phyloP scores from a whole-genome alignment of 1,140 invertebrate species.

The Radopholus similis region DNA sequence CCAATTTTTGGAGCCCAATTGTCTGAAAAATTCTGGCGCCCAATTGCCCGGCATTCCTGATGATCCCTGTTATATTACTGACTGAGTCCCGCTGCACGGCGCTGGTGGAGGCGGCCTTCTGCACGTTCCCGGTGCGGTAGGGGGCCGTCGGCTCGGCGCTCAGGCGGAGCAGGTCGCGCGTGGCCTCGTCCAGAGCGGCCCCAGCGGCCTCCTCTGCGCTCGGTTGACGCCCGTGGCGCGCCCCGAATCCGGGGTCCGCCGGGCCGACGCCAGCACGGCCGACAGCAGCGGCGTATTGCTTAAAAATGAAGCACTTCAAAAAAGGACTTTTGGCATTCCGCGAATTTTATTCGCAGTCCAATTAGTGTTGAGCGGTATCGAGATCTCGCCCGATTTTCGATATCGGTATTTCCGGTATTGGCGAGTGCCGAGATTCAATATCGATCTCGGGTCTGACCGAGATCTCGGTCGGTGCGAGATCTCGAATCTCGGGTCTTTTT shows the following conservation, averaged over 20 bases:
- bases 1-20: not conserved
- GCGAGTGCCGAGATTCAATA: too few relatives aligned
- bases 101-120: constrained; percentile 40
- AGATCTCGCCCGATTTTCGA: too few relatives aligned
- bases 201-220: constrained; percentile 12
- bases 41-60: too few relatives aligned
- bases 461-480: too few relatives aligned
- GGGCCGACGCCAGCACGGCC: not conserved
- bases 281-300: not conserved
- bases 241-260: not conserved
- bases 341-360: not conserved
- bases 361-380: not conserved
- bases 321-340: not conserved
- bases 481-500: too few relatives aligned
- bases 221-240: not conserved
- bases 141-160: constrained; percentile 32
- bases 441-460: too few relatives aligned
- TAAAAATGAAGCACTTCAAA: not conserved
- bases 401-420: too few relatives aligned
- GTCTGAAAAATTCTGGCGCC: not conserved
- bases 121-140: constrained; percentile 29
- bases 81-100: constrained; percentile 24
- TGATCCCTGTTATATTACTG: not conserved
- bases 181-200: constrained; percentile 35
- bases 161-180: constrained; percentile 39